Base-by-base conservation (phyloP, 2,888 invertebrate species). In the Hecatera dysodea region DNA sequence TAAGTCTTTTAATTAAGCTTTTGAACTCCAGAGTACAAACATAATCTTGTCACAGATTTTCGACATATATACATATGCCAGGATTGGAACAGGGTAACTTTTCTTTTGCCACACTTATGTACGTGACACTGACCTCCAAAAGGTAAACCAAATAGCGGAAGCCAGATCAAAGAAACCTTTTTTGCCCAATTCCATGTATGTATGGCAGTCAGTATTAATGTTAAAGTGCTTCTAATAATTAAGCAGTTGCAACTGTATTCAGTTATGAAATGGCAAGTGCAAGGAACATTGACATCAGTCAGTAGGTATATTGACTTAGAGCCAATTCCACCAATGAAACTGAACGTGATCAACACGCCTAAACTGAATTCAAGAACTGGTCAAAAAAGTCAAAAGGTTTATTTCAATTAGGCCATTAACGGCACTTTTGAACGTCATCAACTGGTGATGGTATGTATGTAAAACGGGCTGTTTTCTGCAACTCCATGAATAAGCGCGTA, bases 241-340 rank as follows among this genome's bases (percentile, higher is more conserved):
- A 50, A 42, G 33, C 39, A 71, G 33, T 68, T 50, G n/a, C 33
- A 42, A 44, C 8, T 50, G 3, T 44, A 33, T 7, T 60, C 33
- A 52, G 44, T 53, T 11, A 61, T 42, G 5, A 17, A 36, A 61
- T 53, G 19, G 19, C 42, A 70, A 17, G 4, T 24, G 15, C 15
- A 17, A 48, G 17, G 42, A 48, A 24, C 22, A 42, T 22, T 39
- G 17, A 22, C 12, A 36, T 15, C 15, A 22, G 24, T 44, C 29
- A 46, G 39, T 6, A 44, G 44, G 50, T 24, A 50, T 24, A 33
- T 44, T 57, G 5, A 15, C 22, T 36, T 33, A 5, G 17, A 17
- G 8, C 24, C 52, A 52, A 27, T 27, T 52, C 7, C 7, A 29
- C 17, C 29, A 19, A 53, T 19, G 8, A 52, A 24, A 15, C 6